Base-by-base conservation (phyloP, 2,888 invertebrate genomes). In the Polia nebulosa region DNA sequence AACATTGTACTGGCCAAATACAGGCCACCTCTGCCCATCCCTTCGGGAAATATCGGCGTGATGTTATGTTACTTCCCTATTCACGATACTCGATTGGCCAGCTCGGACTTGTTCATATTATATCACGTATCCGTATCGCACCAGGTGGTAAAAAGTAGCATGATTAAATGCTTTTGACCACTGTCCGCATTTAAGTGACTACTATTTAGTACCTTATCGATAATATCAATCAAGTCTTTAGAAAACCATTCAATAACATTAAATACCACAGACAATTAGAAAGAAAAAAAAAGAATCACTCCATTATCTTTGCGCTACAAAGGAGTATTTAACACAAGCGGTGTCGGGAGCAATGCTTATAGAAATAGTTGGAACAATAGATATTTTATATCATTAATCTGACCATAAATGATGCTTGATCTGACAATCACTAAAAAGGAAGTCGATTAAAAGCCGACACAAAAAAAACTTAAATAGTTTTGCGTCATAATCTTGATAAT, bases 311-410 rank as follows among this genome's bases (percentile, higher is more conserved):
- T 62, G 49, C 15, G 47, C 34, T 8, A 61, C 58, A 76, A 77
- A 61, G 8, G 17, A 32, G 27, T 74, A 70, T 65, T 62, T 58
- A 62, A 69, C 56, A 72, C 62, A 57, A 47, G 27, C n/a, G 13
- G 60, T n/a, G 51, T 57, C 69, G 60, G 56, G 62, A 56, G 78
- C 51, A 67, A 56, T 49, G 47, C 39, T 62, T 51, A 68, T 72
- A 61, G 67, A 34, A 76, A 66, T 59, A 81, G 80, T 78, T 83
- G 76, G 82, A 79, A 85, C 83, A 86, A 87, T 81, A 80, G 76
- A 84, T 82, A 81, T 78, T 85, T 88, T 80, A 88, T 89, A 90
- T 92, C 91, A 93, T 93, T 90, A 92, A 93, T 93, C 91, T 90
- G 86, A 89, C 90, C 88, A 88, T 83, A 90, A 92, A 90, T 90